phyloP scores from a whole-genome alignment of 1,140 invertebrate species.

The Phenacoccus solenopsis region DNA sequence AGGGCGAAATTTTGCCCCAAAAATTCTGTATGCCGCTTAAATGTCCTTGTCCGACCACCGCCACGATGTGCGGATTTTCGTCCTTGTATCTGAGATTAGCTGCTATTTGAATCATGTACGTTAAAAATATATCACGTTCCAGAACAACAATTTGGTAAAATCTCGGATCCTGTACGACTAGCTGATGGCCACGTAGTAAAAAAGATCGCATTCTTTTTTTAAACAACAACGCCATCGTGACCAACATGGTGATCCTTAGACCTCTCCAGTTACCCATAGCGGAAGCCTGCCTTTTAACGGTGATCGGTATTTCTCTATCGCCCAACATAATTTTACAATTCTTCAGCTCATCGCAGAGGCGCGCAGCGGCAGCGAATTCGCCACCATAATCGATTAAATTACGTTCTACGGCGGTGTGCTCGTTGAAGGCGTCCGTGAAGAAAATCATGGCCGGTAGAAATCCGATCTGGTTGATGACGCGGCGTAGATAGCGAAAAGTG shows the following conservation, averaged over 20 bases:
- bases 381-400: background rate
- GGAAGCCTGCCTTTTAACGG: background rate
- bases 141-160: conserved; percentile 3
- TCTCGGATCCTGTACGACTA: background rate
- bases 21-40: background rate
- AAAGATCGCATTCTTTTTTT: background rate
- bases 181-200: background rate
- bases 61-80: background rate
- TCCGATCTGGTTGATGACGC: background rate
- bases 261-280: conserved; percentile 6
- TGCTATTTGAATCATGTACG: conserved; percentile 2
- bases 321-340: conserved; percentile 4
- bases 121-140: conserved; percentile 7
- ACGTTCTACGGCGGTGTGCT: background rate
- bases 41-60: background rate
- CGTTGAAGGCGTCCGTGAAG: conserved; percentile 7
- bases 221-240: background rate
- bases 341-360: conserved; percentile 1
- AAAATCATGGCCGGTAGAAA: conserved; percentile 5
- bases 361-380: conserved; percentile 4
- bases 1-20: background rate
- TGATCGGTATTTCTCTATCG: background rate
- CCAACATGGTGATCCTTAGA: background rate
- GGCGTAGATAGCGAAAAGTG: background rate
- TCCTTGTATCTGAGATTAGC: background rate